phyloP scores from a whole-genome alignment of 2,888 invertebrate species.

The Omphaloscelis lunosa region DNA sequence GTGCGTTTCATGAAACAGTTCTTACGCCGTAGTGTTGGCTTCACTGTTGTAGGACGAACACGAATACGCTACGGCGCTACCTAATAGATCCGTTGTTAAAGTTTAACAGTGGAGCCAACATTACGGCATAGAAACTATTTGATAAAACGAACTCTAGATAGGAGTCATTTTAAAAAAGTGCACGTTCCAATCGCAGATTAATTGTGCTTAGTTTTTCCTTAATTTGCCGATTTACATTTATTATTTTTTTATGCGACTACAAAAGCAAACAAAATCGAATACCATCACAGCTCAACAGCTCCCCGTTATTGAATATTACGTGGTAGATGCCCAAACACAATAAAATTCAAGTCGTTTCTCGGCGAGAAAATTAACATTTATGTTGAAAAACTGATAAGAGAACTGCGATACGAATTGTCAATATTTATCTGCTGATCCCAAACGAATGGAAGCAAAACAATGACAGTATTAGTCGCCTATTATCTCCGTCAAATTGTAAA shows the following conservation, averaged over 20 bases:
- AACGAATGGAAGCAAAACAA: constrained; percentile 46
- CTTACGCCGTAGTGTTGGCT: too few relatives aligned
- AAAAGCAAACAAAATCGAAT: neutral
- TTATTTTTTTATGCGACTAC: neutral
- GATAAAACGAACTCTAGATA: neutral
- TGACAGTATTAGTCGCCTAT: constrained; percentile 43
- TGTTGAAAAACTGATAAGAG: constrained; percentile 32
- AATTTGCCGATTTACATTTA: neutral
- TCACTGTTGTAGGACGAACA: too few relatives aligned
- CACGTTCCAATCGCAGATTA: neutral
- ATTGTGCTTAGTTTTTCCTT: neutral
- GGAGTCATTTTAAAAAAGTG: neutral
- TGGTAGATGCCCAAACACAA: neutral
- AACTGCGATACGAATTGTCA: constrained; percentile 29
- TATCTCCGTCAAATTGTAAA: constrained; percentile 54
- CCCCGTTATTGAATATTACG: neutral
- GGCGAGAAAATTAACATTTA: constrained; percentile 17
- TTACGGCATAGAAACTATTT: too few relatives aligned
- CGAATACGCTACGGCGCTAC: too few relatives aligned
- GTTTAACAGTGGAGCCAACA: too few relatives aligned
- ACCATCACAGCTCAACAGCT: neutral
- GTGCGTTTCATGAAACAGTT: too few relatives aligned
- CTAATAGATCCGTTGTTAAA: too few relatives aligned
- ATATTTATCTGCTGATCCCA: constrained; percentile 48
- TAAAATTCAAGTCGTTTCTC: neutral